Percentiles rank a stretch among this genome's conserved stretches.
Evolutionary conservation across 2,113 vertebrate genomes (phyloP).

Genomic region (Dascyllus trimaculatus): DNA sequence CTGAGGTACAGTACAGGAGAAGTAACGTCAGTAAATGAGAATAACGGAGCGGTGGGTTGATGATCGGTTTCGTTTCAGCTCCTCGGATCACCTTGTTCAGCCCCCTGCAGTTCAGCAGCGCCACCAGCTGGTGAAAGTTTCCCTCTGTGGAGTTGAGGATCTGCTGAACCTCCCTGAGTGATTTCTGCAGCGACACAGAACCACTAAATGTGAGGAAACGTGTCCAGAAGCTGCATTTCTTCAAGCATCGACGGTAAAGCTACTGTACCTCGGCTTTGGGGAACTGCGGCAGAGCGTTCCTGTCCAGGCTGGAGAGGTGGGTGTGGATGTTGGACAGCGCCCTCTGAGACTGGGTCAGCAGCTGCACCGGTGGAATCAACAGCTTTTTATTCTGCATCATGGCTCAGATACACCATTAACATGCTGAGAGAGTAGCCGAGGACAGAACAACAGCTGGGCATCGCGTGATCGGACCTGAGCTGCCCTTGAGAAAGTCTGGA

Average conservation of each 20-base stretch:
- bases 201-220: not conserved
- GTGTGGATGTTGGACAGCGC: slow-evolving; percentile 91
- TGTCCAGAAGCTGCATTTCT: not conserved
- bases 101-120: slow-evolving; percentile 90
- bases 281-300: slow-evolving; percentile 89
- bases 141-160: slow-evolving; percentile 92
- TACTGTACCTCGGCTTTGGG: slow-evolving; percentile 87
- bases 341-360: slow-evolving; percentile 91
- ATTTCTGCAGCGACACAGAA: slow-evolving; percentile 79
- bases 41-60: not conserved
- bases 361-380: slow-evolving; percentile 74
- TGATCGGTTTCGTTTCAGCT: not conserved
- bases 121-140: slow-evolving; percentile 93
- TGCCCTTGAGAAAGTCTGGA: slow-evolving; percentile 34
- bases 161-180: slow-evolving; percentile 89
- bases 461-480: slow-evolving; percentile 15
- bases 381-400: slow-evolving; percentile 12
- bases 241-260: not conserved
- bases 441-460: slow-evolving; percentile 43
- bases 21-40: not conserved
- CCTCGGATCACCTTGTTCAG: slow-evolving; percentile 89
- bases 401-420: slow-evolving; percentile 26
- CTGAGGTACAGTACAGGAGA: slow-evolving; percentile 66
- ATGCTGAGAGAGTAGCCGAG: slow-evolving; percentile 24
- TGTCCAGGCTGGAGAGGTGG: slow-evolving; percentile 90